Evolutionary conservation across 2,113 vertebrate genomes (phyloP).

Genomic region (Heptranchias perlo): DNA sequence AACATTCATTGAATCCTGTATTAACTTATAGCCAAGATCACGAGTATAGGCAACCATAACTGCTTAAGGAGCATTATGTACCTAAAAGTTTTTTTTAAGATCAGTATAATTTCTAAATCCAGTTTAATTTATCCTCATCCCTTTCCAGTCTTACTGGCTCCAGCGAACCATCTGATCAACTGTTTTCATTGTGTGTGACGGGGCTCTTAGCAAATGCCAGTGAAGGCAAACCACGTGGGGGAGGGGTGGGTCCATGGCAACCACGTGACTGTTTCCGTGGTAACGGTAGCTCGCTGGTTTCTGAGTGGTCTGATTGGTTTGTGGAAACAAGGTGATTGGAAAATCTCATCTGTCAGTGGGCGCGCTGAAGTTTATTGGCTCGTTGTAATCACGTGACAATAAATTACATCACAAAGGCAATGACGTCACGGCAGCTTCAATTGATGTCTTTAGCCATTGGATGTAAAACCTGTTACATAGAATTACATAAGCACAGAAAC

Average conservation of each 20-base stretch:
- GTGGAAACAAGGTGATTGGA: neutral
- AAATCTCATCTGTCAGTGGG: neutral
- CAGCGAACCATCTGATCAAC: neutral
- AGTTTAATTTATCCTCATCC: neutral
- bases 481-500: neutral
- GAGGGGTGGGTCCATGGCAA: neutral
- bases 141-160: neutral
- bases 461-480: neutral
- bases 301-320: constrained; percentile 22
- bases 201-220: neutral
- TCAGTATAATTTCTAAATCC: neutral
- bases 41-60: neutral
- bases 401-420: neutral
- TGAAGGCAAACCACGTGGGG: neutral
- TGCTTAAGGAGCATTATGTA: neutral
- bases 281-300: neutral
- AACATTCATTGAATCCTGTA: neutral
- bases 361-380: neutral
- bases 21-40: neutral
- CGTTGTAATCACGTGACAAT: neutral
- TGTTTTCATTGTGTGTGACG: neutral
- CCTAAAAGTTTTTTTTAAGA: neutral
- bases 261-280: neutral
- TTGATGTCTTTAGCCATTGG: neutral
- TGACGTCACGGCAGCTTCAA: neutral